Base-by-base conservation (phyloP, 2,797 vertebrate species). In the Sebastes flavidus region DNA sequence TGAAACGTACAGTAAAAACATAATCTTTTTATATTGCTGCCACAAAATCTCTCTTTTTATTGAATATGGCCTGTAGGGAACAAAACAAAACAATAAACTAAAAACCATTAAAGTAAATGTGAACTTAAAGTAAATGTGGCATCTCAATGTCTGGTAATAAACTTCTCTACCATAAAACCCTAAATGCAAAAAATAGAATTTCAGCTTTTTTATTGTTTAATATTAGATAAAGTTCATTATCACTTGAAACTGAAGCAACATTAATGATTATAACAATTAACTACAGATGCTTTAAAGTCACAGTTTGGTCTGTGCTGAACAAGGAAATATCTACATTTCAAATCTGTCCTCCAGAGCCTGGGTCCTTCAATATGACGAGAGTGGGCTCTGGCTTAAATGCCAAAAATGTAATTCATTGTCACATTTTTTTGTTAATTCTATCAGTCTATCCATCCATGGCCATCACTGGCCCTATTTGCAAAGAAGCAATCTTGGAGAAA, bases 401-500 rank as follows among this genome's bases (percentile, higher is more conserved):
- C 82, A 91, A 87, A 77, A 85, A 89, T 63, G 84, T 81, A 83
- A 71, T 91, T 72, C 70, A 61, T 55, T 77, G 61, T 89, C 49
- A 62, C 12, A 27, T 59, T 65, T 69, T 72, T 52, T 65, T 10
- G 9, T 68, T 61, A 8, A 66, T 71, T 78, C 63, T 62, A 60
- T 65, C 36, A 76, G 74, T 60, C 38, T 81, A 30, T 66, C 42
- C 24, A 36, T 73, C 30, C 61, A 46, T 55, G 63, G 81, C 72
- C 85, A 75, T 76, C 78, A 16, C 30, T 52, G 71, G 63, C 30
- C 36, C 32, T 42, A 54, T 77, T 87, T 85, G 75, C 63, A 65
- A 81, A 42, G 56, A 71, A 72, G 85, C 80, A 87, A 87, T 82
- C 85, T 87, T 77, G 82, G 79, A 86, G 83, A 85, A 89, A 83